Conservation (phyloP, 1,140 invertebrate species). For the Drosophila pandora region DNA sequence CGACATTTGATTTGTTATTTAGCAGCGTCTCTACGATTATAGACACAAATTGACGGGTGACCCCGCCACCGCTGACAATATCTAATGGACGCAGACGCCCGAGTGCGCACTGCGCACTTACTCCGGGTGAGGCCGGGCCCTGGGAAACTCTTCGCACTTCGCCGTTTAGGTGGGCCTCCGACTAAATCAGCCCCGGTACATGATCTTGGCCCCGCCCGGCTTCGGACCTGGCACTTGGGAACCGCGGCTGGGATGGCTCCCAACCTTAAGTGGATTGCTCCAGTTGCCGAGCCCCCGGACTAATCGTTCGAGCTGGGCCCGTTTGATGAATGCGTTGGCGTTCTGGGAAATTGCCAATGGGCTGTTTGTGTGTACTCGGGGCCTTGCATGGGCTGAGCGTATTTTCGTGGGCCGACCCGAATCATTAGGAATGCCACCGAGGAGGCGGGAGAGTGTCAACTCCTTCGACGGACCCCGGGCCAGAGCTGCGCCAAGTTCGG, state of each 20-base stretch:
- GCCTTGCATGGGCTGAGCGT: conserved; percentile 6
- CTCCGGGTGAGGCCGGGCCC: conserved; percentile 29
- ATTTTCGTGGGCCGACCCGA: conserved; percentile 28
- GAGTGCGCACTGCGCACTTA: too few species aligned
- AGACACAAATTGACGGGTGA: conserved; percentile 70
- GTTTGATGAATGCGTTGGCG: conserved; percentile 77
- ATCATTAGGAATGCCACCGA: conserved; percentile 38
- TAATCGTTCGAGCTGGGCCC: conserved; percentile 49
- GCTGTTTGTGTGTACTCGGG: conserved; percentile 20
- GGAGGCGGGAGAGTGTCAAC: conserved; percentile 23
- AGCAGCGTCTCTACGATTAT: conserved; percentile 39
- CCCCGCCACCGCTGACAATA: conserved; percentile 39
- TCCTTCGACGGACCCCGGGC: conserved; percentile 6
- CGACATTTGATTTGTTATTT: conserved; percentile 71
- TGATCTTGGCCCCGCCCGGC: conserved; percentile 64
- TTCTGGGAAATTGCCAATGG: conserved; percentile 79
- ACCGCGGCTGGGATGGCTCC: conserved; percentile 30
- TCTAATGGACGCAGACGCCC: conserved; percentile 51
- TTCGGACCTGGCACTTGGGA: conserved; percentile 31
- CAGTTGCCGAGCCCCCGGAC: conserved; percentile 52
- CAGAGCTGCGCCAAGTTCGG: conserved; percentile 39
- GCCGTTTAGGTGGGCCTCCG: conserved; percentile 53
- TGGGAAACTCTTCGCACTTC: conserved; percentile 63
- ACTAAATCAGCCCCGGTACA: conserved; percentile 48
- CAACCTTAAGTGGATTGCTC: conserved; percentile 64